Conservation (phyloP, 35 echinoderm and acorn worm species). For the Ophiothrix spiculata region DNA sequence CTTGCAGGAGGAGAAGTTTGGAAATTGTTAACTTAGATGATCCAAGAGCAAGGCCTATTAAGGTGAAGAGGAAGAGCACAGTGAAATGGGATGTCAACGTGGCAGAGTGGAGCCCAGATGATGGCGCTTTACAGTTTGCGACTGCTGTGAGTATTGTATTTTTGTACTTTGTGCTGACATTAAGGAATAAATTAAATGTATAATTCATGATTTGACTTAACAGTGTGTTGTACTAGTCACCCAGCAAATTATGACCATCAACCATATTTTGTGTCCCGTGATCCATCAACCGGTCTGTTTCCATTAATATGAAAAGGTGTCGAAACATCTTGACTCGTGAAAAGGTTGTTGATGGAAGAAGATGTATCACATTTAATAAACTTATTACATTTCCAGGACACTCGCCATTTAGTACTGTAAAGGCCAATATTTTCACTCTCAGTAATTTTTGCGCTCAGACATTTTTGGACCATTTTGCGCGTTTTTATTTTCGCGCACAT, state of each 20-base stretch:
- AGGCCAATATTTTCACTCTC: too few species aligned
- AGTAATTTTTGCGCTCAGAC: too few species aligned
- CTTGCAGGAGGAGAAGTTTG: conserved; percentile 46
- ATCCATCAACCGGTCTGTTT: background rate
- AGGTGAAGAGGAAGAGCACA: conserved; percentile 55
- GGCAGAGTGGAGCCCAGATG: conserved; percentile 80
- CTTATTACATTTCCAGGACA: too few species aligned
- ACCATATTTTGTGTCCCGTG: background rate
- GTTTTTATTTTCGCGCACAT: too few species aligned
- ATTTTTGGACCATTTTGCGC: too few species aligned
- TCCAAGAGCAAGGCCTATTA: conserved; percentile 15
- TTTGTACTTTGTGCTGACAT: background rate
- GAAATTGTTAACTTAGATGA: conserved; percentile 65
- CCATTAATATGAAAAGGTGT: background rate
- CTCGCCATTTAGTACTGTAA: too few species aligned
- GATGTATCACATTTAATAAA: too few species aligned
- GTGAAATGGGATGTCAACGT: conserved; percentile 76
- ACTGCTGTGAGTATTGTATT: conserved; percentile 64
- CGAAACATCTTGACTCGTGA: background rate
- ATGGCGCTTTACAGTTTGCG: conserved; percentile 34
- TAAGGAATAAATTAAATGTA: background rate
- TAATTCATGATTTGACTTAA: background rate
- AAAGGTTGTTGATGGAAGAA: too few species aligned
- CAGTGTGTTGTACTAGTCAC: background rate
- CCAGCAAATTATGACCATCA: background rate